phyloP scores from a whole-genome alignment of 2,113 vertebrate species.

The Entomyzon cyanotis region DNA sequence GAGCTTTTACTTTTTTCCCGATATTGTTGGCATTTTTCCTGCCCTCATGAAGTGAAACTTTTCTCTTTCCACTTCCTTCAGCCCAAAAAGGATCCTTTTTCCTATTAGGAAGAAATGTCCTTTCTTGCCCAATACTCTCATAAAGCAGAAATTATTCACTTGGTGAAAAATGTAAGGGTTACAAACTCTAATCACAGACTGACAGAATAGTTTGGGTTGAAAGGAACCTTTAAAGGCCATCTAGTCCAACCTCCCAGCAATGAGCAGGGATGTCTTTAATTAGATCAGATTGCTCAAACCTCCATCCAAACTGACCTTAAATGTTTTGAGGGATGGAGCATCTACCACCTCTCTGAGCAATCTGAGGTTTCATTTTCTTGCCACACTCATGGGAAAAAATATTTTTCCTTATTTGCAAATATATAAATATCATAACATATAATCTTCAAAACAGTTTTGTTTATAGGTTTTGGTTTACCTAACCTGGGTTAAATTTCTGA shows the following conservation, averaged over 20 bases:
- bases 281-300: neutral
- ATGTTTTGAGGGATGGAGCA: neutral
- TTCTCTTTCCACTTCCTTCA: neutral
- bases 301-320: neutral
- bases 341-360: neutral
- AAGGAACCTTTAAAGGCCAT: neutral
- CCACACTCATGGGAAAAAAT: neutral
- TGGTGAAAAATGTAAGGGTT: neutral
- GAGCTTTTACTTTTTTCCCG: neutral
- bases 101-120: neutral
- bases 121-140: neutral
- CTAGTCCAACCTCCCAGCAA: neutral
- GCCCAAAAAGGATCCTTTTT: neutral
- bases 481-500: neutral
- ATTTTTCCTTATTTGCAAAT: neutral
- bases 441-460: neutral
- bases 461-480: neutral
- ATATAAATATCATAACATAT: neutral
- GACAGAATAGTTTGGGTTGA: neutral
- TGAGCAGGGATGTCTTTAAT: neutral
- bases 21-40: neutral
- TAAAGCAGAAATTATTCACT: neutral
- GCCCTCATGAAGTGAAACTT: neutral
- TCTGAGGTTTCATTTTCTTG: neutral
- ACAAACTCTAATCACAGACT: neutral